Conservation (phyloP, 2,113 vertebrate species). For the Lophochroa leadbeateri region DNA sequence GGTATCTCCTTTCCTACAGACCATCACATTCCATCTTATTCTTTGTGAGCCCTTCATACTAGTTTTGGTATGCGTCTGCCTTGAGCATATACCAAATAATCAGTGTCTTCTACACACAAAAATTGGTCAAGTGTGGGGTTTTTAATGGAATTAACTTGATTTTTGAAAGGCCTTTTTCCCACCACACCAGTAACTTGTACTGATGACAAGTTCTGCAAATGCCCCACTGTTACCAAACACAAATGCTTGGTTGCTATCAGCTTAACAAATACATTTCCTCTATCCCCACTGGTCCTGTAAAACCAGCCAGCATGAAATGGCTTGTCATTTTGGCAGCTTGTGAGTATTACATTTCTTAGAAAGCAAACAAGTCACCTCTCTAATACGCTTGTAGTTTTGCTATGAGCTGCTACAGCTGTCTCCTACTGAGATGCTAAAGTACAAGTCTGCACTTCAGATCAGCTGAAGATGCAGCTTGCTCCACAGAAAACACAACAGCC, state of each 20-base stretch:
- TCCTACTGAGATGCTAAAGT: neutral
- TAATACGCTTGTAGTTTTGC: neutral
- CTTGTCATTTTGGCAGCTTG: neutral
- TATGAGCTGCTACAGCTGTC: accelerated
- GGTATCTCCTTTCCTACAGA: neutral
- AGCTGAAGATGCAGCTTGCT: neutral
- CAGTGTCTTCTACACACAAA: neutral
- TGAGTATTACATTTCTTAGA: neutral
- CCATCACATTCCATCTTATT: neutral
- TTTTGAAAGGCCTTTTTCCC: neutral
- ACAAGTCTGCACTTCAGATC: neutral
- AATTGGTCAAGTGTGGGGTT: accelerated
- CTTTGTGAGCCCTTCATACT: neutral
- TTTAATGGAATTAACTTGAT: neutral
- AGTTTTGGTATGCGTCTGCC: neutral
- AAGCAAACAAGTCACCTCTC: neutral
- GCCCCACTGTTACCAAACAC: neutral
- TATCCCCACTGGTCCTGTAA: neutral
- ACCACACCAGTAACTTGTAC: neutral
- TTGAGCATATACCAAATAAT: neutral
- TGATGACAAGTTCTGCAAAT: neutral
- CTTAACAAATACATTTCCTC: neutral
- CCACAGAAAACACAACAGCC: neutral
- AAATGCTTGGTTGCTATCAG: neutral
- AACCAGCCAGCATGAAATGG: neutral